Percentiles rank a stretch among this genome's conserved stretches.
Evolutionary conservation across 2,113 vertebrate genomes (phyloP).

Genomic region (Petrocephalus zakoni): DNA sequence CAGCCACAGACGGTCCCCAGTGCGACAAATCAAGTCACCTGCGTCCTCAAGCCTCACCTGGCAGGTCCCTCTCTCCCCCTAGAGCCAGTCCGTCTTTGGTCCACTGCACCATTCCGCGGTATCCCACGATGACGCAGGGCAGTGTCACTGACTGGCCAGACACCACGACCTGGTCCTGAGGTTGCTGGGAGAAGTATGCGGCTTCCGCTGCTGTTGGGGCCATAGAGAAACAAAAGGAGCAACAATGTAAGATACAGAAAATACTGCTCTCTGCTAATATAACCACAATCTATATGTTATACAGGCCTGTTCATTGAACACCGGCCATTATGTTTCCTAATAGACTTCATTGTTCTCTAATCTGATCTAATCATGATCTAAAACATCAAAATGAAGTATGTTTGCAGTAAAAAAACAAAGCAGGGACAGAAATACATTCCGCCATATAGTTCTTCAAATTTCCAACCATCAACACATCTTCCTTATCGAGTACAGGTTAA

Average conservation of each 20-base stretch:
- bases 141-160: conserved; percentile 73
- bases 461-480: not conserved
- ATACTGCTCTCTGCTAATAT: not conserved
- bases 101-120: conserved; percentile 86
- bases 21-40: not conserved
- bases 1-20: not conserved
- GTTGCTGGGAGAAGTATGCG: conserved; percentile 82
- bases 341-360: not conserved
- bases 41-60: conserved; percentile 54
- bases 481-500: not conserved
- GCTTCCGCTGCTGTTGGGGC: conserved; percentile 55
- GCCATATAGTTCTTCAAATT: not conserved
- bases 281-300: not conserved
- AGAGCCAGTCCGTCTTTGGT: conserved; percentile 86
- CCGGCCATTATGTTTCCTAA: not conserved
- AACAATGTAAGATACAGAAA: not conserved
- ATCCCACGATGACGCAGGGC: conserved; percentile 76
- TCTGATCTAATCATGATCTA: not conserved
- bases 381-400: not conserved
- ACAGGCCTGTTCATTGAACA: not conserved
- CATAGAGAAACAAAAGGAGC: not conserved
- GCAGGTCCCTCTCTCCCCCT: conserved; percentile 80
- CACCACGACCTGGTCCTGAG: conserved; percentile 75
- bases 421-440: not conserved
- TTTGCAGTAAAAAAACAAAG: not conserved